These are phyloP conservation scores for Pholis gunnellus DNA, from an alignment of 2,113 vertebrate genomes.

Conservation along the genomic window DNA sequence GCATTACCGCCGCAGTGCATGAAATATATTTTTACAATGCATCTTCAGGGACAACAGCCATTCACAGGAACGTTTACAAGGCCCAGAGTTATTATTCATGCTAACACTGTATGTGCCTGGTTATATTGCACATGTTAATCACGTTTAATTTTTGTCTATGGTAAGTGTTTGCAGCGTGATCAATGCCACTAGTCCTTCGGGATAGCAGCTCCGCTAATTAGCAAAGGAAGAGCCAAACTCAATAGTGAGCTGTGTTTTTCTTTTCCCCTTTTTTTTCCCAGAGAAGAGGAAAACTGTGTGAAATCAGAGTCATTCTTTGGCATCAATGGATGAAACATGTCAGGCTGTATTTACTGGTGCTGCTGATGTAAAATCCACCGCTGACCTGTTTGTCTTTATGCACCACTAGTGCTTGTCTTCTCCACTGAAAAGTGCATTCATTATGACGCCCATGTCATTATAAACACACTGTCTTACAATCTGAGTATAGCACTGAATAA, in stretches of 20 bases:
- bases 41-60: slow-evolving; percentile 52
- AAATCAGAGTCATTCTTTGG: neutral
- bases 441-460: too few relatives aligned
- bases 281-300: neutral
- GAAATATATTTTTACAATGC: slow-evolving; percentile 47
- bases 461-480: too few relatives aligned
- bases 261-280: neutral
- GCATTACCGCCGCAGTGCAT: slow-evolving; percentile 2
- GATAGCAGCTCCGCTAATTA: slow-evolving; percentile 43
- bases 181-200: slow-evolving; percentile 45
- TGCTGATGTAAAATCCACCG: neutral
- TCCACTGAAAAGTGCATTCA: too few relatives aligned
- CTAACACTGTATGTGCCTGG: slow-evolving; percentile 10
- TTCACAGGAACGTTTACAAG: slow-evolving; percentile 44
- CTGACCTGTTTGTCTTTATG: neutral
- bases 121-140: slow-evolving; percentile 44
- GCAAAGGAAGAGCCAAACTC: slow-evolving; percentile 17
- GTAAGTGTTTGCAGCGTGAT: slow-evolving; percentile 55
- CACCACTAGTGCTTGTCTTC: neutral
- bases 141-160: slow-evolving; percentile 36
- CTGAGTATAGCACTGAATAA: too few relatives aligned
- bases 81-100: slow-evolving; percentile 37
- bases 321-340: neutral
- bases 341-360: neutral
- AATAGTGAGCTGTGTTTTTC: slow-evolving; percentile 1